Evolutionary conservation across 2,888 invertebrate genomes (phyloP), one percentile per base, ranked within the genome.

Genomic region (Netelia virgata): DNA sequence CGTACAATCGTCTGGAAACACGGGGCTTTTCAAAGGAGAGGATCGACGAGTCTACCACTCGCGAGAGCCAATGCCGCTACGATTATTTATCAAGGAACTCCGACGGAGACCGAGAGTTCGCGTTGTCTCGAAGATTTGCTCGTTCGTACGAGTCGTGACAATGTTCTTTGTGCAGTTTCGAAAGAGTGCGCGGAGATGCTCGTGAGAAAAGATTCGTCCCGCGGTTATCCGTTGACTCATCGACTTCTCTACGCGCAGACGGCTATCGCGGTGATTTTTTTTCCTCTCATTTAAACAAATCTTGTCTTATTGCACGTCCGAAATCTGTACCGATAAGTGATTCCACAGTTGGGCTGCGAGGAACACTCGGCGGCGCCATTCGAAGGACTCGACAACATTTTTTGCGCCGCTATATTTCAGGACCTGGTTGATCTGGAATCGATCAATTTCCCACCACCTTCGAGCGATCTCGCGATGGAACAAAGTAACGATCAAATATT

Each of bases 221-320:
- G 91, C 36, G 94, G 93, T 50, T 94, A 94, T 86, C 92, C 94
- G 18, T 87, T 93, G 5, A 93, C 94, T 1, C 94, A 94, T 82
- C 91, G 93, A 85, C 88, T 94, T 55, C 87, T 94, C 18, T 91
- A 92, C 75, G 84, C 92, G 9, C 91, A 93, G 88, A 84, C 92
- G 5, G 91, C 92, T 0, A 86, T 79, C 72, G 90, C 91, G 14
- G 91, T 92, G 50, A 85, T 90, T 87, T 55, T 41, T 41, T 43
- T 14, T 11, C 63, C 14, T 18, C 9, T 9, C 8, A 18, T 57
- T 57, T 20, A 14, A 47, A 11, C 10, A 14, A 2, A n/a, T 28
- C 18, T 43, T 9, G n/a, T 50, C 1, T 47, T 9, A 55, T 36
- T 36, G 0, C 3, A 0, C 36, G 0, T 36, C 3, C 61, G 28